phyloP scores from a whole-genome alignment of 2,797 vertebrate genomes.

The Parauchenoglanis ngamensis region DNA sequence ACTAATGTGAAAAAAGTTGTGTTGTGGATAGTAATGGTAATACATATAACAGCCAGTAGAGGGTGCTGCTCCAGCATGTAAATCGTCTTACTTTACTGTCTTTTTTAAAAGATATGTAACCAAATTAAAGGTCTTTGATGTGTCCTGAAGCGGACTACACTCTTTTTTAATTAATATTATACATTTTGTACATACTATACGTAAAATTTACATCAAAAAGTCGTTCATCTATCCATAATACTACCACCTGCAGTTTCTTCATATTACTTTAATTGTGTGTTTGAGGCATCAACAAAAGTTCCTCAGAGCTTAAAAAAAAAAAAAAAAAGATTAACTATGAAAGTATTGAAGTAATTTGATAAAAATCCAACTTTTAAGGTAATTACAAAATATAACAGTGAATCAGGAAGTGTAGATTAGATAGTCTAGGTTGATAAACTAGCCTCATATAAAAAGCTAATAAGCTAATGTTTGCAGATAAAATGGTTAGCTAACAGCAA shows the following conservation, averaged over 20 bases:
- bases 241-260: neutral
- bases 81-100: too few species aligned
- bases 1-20: neutral
- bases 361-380: too few species aligned
- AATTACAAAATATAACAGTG: too few species aligned
- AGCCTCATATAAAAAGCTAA: too few species aligned
- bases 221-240: neutral
- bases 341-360: neutral
- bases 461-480: too few species aligned
- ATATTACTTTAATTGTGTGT: neutral
- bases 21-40: neutral
- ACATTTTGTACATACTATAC: too few species aligned
- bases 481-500: too few species aligned
- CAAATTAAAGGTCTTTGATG: neutral
- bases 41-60: neutral
- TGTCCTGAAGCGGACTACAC: neutral
- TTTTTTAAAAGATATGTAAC: too few species aligned
- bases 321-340: neutral
- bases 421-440: too few species aligned
- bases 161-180: neutral
- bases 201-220: too few species aligned
- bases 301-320: neutral
- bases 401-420: too few species aligned
- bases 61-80: neutral
- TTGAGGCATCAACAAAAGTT: neutral